Conservation (phyloP, 2,888 invertebrate species). For the Heliconius hortense region DNA sequence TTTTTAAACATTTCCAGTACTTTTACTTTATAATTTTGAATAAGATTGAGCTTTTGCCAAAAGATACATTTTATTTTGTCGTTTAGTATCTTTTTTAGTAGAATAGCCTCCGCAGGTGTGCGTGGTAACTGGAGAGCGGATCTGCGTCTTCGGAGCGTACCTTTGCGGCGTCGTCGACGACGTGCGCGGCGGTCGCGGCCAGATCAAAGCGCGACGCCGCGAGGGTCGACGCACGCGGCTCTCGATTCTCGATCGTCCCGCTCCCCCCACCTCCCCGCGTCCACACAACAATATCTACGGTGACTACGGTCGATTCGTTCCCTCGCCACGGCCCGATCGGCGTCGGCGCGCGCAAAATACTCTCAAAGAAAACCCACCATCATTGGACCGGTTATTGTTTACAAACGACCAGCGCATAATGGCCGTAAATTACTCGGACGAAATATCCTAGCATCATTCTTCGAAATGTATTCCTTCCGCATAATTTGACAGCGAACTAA, state of each 20-base stretch:
- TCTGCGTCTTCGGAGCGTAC: constrained; percentile 45
- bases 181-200: constrained; percentile 54
- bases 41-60: constrained; percentile 31
- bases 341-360: constrained; percentile 65
- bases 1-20: background rate
- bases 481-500: constrained; percentile 50
- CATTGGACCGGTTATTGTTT: constrained; percentile 74
- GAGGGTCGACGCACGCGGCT: constrained; percentile 78
- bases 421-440: constrained; percentile 63
- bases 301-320: constrained; percentile 58
- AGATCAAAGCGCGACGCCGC: constrained; percentile 68
- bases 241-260: constrained; percentile 56
- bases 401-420: constrained; percentile 68
- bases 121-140: constrained; percentile 53
- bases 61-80: constrained; percentile 27
- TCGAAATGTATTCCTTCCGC: constrained; percentile 57
- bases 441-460: constrained; percentile 59
- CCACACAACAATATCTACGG: constrained; percentile 49
- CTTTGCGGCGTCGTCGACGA: constrained; percentile 53
- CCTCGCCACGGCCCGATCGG: constrained; percentile 51
- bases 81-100: constrained; percentile 34
- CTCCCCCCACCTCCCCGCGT: constrained; percentile 47
- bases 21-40: constrained; percentile 15
- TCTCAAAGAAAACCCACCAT: constrained; percentile 66
- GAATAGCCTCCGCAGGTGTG: constrained; percentile 52